Percentiles rank a stretch among this genome's conserved stretches.
Conservation (phyloP, 1,140 invertebrate species). For the Sitophilus oryzae region DNA sequence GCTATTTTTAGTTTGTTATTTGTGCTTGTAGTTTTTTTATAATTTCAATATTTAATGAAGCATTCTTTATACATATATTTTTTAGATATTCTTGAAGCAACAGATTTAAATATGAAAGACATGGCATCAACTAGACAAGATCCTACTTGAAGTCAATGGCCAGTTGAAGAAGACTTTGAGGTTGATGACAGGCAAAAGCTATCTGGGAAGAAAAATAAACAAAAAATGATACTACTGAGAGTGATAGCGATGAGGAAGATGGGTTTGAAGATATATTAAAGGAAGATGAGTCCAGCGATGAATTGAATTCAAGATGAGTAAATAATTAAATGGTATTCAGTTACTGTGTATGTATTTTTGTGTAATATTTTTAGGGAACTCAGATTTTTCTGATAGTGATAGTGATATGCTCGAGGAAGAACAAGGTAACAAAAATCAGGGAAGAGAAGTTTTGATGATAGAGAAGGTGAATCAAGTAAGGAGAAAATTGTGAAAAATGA, state of each 20-base stretch:
- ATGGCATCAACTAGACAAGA: slow-evolving; percentile 57
- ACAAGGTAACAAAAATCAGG: too few relatives aligned
- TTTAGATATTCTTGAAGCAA: slow-evolving; percentile 71
- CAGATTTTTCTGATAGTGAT: too few relatives aligned
- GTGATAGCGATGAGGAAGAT: slow-evolving; percentile 33
- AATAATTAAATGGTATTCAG: slow-evolving; percentile 27
- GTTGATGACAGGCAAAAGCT: slow-evolving; percentile 41
- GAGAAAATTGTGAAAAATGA: too few relatives aligned
- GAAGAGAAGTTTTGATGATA: too few relatives aligned
- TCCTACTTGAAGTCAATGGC: slow-evolving; percentile 53
- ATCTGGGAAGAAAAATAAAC: slow-evolving; percentile 36
- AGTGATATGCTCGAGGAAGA: too few relatives aligned
- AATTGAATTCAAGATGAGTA: slow-evolving; percentile 33
- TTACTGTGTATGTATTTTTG: too few relatives aligned
- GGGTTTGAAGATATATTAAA: slow-evolving; percentile 24
- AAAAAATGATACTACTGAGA: slow-evolving; percentile 12
- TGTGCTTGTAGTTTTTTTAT: neutral
- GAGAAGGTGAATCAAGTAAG: too few relatives aligned
- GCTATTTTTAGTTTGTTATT: too few relatives aligned
- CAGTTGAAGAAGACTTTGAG: slow-evolving; percentile 62
- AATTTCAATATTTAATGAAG: slow-evolving; percentile 33
- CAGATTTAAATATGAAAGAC: slow-evolving; percentile 64
- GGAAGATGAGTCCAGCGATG: slow-evolving; percentile 25
- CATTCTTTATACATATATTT: slow-evolving; percentile 2
- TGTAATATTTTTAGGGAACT: too few relatives aligned